Evolutionary conservation across 23 tunicate species (phyloP), one percentile per base, ranked within the genome.

Genomic region (Halocynthia aurantium): DNA sequence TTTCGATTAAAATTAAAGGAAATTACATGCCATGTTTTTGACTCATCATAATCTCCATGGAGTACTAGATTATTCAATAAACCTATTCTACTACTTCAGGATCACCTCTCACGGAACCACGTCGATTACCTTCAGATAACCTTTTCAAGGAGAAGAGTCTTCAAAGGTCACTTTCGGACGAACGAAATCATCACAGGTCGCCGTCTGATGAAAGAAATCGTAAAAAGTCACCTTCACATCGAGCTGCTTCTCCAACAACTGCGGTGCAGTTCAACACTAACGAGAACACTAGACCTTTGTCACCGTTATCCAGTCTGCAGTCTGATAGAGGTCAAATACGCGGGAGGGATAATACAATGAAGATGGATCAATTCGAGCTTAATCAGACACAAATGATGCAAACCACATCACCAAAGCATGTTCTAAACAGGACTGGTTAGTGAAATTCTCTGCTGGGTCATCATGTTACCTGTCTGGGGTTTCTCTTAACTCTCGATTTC

Each of bases 201-300:
- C 78, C 19, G 5, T 74, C 78, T 74, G 50, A 31, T 10, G 78
- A 74, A 53, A 53, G 62, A 10, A 18, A 55, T 8, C n/a, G 78
- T 22, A 55, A 44, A 8, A 54, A 74, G 31, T 74, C 78, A 10
- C 62, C 78, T n/a, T 54, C 12, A 53, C 62, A 13, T 7, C 69
- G 56, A 5, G 55, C 62, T 8, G 8, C 21, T 13, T 74, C 56
- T 5, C 78, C 78, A 15, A 19, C 49, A 15, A 10, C 62, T 13
- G 78, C 55, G 1, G 44, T 31, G 44, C 44, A 31, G 44, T 31
- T 31, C 44, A 31, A 31, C 44, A 31, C 44, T 31, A 10, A 74
- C 17, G 21, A 54, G 6, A 54, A 10, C 78, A 53, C 62, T 74
- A 51, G 55, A 7, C 62, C 78, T n/a, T 22, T 71, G 12, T 54